A percentile compares a stretch with the other conserved stretches of the same genome.
These are phyloP conservation scores for Phyllotis vaccarum DNA, from an alignment of 2,797 vertebrate species.

Conservation along the genomic window DNA sequence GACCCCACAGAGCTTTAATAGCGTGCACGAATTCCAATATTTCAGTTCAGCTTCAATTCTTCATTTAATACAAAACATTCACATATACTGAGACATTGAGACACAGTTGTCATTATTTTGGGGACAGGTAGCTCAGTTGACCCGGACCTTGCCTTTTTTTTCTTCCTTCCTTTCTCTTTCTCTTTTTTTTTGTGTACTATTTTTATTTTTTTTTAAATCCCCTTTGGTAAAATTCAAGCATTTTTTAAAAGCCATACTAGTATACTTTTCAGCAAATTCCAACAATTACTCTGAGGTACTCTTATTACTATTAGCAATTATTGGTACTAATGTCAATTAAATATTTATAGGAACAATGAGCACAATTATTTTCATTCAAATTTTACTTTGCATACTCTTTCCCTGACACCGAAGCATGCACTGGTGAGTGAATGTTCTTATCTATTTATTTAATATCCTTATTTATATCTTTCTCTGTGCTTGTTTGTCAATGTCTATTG, in stretches of 20 bases:
- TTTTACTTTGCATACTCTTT: constrained; percentile 71
- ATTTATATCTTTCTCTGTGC: constrained; percentile 79
- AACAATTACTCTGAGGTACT: constrained; percentile 47
- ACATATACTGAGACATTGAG: background rate
- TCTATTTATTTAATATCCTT: constrained; percentile 64
- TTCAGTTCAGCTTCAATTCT: background rate
- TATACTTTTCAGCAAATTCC: constrained; percentile 56
- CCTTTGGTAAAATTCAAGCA: constrained; percentile 59
- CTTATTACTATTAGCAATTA: constrained; percentile 68
- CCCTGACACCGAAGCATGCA: constrained; percentile 40
- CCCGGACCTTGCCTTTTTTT: no score
- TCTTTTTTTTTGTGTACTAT: constrained; percentile 47
- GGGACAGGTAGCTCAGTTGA: background rate
- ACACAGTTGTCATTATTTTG: background rate
- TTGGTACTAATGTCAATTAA: constrained; percentile 56
- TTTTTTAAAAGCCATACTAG: constrained; percentile 2
- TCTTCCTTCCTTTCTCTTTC: no score
- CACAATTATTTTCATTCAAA: constrained; percentile 71
- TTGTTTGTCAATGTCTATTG: constrained; percentile 80
- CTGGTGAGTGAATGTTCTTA: constrained; percentile 65
- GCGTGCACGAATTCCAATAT: no score
- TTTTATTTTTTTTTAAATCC: constrained; percentile 56
- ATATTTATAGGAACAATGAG: constrained; percentile 59
- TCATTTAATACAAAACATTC: background rate
- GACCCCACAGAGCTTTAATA: background rate